These are phyloP conservation scores for Esperia sulphurella DNA, from an alignment of 2,888 invertebrate species.

Conservation along the genomic window DNA sequence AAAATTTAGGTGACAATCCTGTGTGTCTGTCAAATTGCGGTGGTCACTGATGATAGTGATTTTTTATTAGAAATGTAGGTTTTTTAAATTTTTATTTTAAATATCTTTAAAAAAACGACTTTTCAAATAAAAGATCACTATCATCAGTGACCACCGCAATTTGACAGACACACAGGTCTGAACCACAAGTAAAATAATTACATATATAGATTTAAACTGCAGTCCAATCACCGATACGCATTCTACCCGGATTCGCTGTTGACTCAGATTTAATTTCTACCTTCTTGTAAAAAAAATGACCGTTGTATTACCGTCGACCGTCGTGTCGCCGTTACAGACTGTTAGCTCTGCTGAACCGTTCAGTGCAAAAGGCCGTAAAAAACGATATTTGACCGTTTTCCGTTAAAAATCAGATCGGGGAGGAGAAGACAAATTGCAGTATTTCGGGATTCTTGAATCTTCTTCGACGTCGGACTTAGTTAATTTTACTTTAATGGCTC, in stretches of 20 bases:
- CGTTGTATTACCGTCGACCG: conserved; percentile 20
- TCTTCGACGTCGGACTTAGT: conserved; percentile 8
- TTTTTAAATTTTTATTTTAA: too few relatives aligned
- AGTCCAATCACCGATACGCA: conserved; percentile 18
- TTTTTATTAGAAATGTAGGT: too few relatives aligned
- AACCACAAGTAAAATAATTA: too few relatives aligned
- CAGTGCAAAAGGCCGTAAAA: neutral
- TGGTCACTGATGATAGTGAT: too few relatives aligned
- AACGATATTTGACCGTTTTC: neutral
- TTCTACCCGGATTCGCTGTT: conserved; percentile 37
- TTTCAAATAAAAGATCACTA: too few relatives aligned
- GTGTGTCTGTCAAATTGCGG: too few relatives aligned
- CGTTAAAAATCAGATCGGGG: neutral
- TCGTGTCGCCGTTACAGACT: too few relatives aligned
- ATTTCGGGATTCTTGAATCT: neutral
- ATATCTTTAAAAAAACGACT: too few relatives aligned
- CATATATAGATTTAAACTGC: neutral
- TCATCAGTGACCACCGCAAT: too few relatives aligned
- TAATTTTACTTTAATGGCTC: conserved; percentile 23
- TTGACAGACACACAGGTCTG: too few relatives aligned
- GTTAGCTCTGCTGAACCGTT: neutral
- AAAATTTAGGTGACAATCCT: too few relatives aligned
- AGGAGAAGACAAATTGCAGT: neutral
- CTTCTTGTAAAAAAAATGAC: conserved; percentile 41
- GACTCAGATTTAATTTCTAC: conserved; percentile 57